Conservation (phyloP, 2,888 invertebrate genomes). For the Hydropsyche betteni region DNA sequence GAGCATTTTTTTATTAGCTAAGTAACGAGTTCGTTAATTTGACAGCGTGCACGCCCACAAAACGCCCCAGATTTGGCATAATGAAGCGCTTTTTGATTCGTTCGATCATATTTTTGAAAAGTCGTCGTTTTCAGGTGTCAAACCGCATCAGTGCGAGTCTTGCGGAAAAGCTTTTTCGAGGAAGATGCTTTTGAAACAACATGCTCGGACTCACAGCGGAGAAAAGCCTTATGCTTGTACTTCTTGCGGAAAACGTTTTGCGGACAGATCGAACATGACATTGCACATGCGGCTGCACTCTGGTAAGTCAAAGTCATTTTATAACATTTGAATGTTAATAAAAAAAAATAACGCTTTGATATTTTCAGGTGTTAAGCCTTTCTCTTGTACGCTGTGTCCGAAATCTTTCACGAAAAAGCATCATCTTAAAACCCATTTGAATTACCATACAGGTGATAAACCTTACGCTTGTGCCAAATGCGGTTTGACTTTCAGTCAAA, state of each 20-base stretch:
- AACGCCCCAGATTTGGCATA: too few relatives aligned
- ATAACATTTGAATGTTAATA: conserved; percentile 3
- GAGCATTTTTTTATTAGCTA: background rate
- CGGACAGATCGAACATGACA: conserved; percentile 86
- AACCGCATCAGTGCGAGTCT: conserved; percentile 79
- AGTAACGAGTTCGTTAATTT: background rate
- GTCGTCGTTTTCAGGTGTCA: conserved; percentile 65
- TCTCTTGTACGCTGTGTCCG: conserved; percentile 71
- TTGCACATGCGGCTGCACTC: conserved; percentile 82
- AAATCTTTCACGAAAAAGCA: conserved; percentile 89
- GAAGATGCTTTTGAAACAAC: conserved; percentile 86
- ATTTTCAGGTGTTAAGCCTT: conserved; percentile 78
- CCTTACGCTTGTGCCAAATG: conserved; percentile 80
- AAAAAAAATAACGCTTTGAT: conserved; percentile 18
- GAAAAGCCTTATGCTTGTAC: conserved; percentile 83
- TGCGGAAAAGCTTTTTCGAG: conserved; percentile 85
- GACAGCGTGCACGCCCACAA: too few relatives aligned
- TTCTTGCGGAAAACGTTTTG: conserved; percentile 83
- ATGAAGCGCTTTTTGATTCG: too few relatives aligned
- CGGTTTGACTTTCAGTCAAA: conserved; percentile 81
- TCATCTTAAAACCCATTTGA: conserved; percentile 84
- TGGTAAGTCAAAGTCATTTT: conserved; percentile 58
- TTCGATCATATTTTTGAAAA: conserved; percentile 42
- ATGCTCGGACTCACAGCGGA: conserved; percentile 82
- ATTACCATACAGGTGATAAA: conserved; percentile 85